These are phyloP conservation scores for Coturnix japonica DNA, from an alignment of 2,113 vertebrate species.

Conservation along the genomic window DNA sequence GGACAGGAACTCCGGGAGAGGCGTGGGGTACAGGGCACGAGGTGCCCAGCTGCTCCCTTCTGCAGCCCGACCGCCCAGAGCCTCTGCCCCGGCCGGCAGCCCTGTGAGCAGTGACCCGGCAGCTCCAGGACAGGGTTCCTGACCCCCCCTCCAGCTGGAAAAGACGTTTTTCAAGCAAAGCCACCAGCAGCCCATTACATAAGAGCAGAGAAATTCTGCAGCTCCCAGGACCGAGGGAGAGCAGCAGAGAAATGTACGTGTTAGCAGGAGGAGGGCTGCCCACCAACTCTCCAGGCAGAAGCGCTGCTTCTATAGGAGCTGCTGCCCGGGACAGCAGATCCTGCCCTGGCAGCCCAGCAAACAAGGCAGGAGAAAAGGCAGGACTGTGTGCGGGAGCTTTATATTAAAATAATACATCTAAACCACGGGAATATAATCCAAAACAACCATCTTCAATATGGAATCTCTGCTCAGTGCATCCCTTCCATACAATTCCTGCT, in stretches of 20 bases:
- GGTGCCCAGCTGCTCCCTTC: not conserved
- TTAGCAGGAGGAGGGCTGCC: slow-evolving; percentile 7
- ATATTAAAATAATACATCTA: not conserved
- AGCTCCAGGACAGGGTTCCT: not conserved
- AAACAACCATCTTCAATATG: accelerated
- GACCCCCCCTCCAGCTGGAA: not conserved
- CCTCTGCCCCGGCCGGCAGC: not conserved
- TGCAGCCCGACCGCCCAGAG: not conserved
- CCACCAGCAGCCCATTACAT: slow-evolving; percentile 49
- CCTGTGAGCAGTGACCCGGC: not conserved
- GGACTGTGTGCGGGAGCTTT: not conserved
- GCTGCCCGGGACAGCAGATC: not conserved
- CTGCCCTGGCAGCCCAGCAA: not conserved
- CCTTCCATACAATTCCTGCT: not conserved
- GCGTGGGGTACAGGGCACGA: not conserved
- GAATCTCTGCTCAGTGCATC: not conserved
- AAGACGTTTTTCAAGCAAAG: slow-evolving; percentile 34
- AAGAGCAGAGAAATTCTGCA: slow-evolving; percentile 53
- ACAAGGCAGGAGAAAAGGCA: not conserved
- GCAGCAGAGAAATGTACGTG: not conserved
- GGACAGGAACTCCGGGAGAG: not conserved
- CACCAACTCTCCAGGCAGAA: not conserved
- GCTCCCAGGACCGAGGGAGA: slow-evolving; percentile 33
- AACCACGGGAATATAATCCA: not conserved
- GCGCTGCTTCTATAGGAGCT: not conserved